A percentile compares a stretch with the other conserved stretches of the same genome.
Conservation (phyloP, 1,140 invertebrate species). For the Calephelis virginiensis region DNA sequence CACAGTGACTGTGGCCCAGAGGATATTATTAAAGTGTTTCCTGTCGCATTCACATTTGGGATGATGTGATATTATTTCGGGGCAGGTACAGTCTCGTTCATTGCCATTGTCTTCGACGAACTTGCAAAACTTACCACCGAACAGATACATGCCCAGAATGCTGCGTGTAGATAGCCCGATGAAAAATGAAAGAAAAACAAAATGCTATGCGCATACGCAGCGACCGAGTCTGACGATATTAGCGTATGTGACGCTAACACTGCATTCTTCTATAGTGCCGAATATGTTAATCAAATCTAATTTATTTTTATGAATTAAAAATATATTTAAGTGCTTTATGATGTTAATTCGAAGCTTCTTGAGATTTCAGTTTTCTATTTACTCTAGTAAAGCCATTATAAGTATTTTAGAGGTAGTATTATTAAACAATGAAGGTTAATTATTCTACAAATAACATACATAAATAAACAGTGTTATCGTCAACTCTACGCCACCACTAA, state of each 20-base stretch:
- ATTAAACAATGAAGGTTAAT: neutral
- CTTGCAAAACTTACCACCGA: conserved; percentile 99
- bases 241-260: conserved; percentile 64
- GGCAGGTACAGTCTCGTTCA: conserved; percentile 93
- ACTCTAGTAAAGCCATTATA: neutral
- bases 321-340: neutral
- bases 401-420: neutral
- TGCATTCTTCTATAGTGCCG: conserved; percentile 37
- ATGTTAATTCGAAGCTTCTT: neutral
- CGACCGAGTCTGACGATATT: conserved; percentile 62
- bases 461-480: conserved; percentile 65
- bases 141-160: conserved; percentile 98
- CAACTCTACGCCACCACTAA: conserved; percentile 55
- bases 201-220: conserved; percentile 75
- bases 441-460: conserved; percentile 15
- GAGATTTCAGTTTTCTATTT: neutral
- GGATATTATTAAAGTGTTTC: conserved; percentile 98
- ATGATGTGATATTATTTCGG: conserved; percentile 91
- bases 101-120: conserved; percentile 91
- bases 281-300: conserved; percentile 30
- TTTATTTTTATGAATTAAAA: neutral
- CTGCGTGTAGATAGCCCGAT: conserved; percentile 81
- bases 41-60: conserved; percentile 95
- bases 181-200: conserved; percentile 78
- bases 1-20: conserved; percentile 97